Evolutionary conservation across 2,888 invertebrate genomes (phyloP).

Genomic region (Merodon equestris): DNA sequence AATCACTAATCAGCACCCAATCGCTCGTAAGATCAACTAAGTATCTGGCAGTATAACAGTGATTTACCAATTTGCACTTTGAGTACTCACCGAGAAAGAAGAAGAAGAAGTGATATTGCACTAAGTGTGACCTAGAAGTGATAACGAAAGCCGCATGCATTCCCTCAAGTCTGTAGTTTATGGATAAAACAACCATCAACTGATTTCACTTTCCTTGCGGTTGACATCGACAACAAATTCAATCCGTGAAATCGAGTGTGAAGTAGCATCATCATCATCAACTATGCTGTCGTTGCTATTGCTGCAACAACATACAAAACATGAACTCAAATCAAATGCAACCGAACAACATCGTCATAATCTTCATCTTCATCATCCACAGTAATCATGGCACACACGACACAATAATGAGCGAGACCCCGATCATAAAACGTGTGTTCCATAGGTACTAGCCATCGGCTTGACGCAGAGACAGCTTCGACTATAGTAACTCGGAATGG

Average conservation of each 20-base stretch:
- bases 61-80: constrained; percentile 49
- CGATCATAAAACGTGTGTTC: constrained; percentile 56
- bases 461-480: constrained; percentile 18
- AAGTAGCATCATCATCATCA: constrained; percentile 62
- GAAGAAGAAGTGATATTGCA: constrained; percentile 11
- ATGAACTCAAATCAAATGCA: constrained; percentile 44
- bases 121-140: constrained; percentile 67
- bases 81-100: constrained; percentile 12
- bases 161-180: constrained; percentile 19
- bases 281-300: constrained; percentile 36
- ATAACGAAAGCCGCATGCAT: constrained; percentile 65
- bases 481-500: background rate
- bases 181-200: constrained; percentile 37
- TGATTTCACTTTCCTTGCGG: constrained; percentile 67
- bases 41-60: constrained; percentile 13
- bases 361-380: constrained; percentile 18
- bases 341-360: constrained; percentile 48
- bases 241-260: constrained; percentile 68
- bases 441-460: constrained; percentile 47
- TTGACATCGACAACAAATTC: constrained; percentile 64
- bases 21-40: constrained; percentile 13
- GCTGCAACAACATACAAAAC: constrained; percentile 24
- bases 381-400: constrained; percentile 38
- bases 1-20: constrained; percentile 54
- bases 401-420: constrained; percentile 59